These are phyloP conservation scores for Enteromius viviparus DNA, from an alignment of 2,797 vertebrate species.

Conservation along the genomic window DNA sequence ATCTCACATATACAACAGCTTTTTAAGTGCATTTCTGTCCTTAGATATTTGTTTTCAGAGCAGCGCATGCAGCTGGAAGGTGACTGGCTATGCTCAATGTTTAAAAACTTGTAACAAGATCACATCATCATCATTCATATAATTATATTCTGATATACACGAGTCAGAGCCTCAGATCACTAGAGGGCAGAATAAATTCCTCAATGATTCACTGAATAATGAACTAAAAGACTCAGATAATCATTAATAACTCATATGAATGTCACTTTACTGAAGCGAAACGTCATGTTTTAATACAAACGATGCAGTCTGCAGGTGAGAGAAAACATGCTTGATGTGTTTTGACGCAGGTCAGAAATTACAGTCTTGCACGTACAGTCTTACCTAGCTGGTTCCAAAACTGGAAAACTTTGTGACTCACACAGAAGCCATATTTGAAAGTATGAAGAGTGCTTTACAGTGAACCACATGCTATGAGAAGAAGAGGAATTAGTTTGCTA, in stretches of 20 bases:
- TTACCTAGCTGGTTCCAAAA: constrained; percentile 43
- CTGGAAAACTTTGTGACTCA: constrained; percentile 51
- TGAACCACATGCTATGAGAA: background rate
- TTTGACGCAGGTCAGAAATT: constrained; percentile 53
- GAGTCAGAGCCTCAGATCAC: constrained; percentile 24
- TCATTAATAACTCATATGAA: background rate
- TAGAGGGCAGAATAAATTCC: constrained; percentile 35
- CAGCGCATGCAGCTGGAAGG: background rate
- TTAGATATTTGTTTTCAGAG: background rate
- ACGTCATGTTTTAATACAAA: constrained; percentile 10
- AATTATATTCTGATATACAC: constrained; percentile 17
- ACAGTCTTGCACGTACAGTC: constrained; percentile 33
- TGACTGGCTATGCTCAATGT: background rate
- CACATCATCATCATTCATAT: constrained; percentile 15
- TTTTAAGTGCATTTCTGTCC: background rate
- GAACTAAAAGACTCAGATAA: background rate
- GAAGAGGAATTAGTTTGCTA: background rate
- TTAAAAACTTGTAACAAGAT: constrained; percentile 1
- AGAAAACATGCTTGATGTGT: constrained; percentile 14
- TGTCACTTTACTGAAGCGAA: background rate
- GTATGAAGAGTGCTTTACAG: background rate
- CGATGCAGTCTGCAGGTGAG: constrained; percentile 8
- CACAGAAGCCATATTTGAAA: constrained; percentile 25
- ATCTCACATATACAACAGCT: background rate
- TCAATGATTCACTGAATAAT: constrained; percentile 22